Percentiles rank a stretch among this genome's conserved stretches.
These are phyloP conservation scores for Bathynomus jamesi DNA, from an alignment of 1,140 invertebrate genomes.

Conservation along the genomic window DNA sequence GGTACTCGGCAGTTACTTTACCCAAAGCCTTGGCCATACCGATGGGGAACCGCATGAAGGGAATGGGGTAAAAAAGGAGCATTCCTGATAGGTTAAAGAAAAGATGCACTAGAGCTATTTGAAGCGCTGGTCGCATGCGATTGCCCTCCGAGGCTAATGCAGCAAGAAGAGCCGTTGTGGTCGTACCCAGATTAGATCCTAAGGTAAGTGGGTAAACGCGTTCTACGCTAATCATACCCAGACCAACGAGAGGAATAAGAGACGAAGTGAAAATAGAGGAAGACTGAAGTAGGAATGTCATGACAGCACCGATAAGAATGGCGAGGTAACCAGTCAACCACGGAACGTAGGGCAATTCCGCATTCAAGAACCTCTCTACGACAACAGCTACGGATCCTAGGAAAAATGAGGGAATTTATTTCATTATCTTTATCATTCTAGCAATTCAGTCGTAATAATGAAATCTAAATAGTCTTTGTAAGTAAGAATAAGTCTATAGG, in stretches of 20 bases:
- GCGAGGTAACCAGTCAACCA: constrained; percentile 52
- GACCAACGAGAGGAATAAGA: constrained; percentile 55
- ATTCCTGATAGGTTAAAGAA: constrained; percentile 59
- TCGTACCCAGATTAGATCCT: constrained; percentile 58
- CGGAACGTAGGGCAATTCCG: constrained; percentile 47
- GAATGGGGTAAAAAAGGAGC: constrained; percentile 55
- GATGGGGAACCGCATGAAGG: constrained; percentile 52
- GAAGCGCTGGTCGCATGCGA: constrained; percentile 45
- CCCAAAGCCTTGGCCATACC: constrained; percentile 49
- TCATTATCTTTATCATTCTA: too few relatives aligned
- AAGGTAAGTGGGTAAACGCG: constrained; percentile 55
- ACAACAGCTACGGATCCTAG: constrained; percentile 48
- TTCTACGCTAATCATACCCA: constrained; percentile 54
- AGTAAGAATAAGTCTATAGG: too few relatives aligned
- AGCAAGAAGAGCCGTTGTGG: constrained; percentile 52
- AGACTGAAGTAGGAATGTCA: constrained; percentile 57
- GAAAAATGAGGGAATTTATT: too few relatives aligned
- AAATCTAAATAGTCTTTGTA: too few relatives aligned
- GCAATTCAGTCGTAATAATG: too few relatives aligned
- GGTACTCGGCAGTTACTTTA: constrained; percentile 48
- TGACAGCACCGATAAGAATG: constrained; percentile 50
- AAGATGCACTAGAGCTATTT: constrained; percentile 56
- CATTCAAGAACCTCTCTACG: constrained; percentile 51
- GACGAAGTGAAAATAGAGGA: constrained; percentile 58
- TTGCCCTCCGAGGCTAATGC: constrained; percentile 46